phyloP scores from a whole-genome alignment of 2,113 vertebrate genomes.

The Eira barbara region DNA sequence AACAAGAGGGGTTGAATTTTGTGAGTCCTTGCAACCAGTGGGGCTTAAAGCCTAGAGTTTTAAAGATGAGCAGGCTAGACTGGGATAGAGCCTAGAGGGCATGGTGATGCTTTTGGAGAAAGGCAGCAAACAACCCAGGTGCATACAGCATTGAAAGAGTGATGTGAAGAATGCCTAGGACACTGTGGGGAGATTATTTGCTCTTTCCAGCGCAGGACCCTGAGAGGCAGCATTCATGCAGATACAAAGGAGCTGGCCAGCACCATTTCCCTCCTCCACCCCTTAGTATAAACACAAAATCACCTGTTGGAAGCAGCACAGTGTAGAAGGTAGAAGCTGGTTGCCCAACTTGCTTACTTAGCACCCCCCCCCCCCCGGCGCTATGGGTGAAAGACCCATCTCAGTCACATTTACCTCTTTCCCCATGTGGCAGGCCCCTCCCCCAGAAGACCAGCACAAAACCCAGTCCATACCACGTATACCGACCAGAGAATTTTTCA shows the following conservation, averaged over 20 bases:
- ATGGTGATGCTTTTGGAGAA: not conserved
- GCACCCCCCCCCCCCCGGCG: rapidly evolving
- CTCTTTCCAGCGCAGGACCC: not conserved
- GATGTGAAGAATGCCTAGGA: not conserved
- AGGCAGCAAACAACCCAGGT: not conserved
- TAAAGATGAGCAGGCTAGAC: not conserved
- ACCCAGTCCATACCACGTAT: not conserved
- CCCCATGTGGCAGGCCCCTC: not conserved
- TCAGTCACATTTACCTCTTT: not conserved
- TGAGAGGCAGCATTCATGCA: not conserved
- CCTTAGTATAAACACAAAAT: not conserved
- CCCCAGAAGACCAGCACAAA: not conserved
- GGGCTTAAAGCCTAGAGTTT: not conserved
- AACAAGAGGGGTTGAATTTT: not conserved
- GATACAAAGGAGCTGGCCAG: not conserved
- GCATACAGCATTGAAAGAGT: not conserved
- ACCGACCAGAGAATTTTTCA: not conserved
- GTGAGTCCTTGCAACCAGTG: not conserved
- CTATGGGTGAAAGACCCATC: not conserved
- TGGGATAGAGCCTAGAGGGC: not conserved
- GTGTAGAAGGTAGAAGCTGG: not conserved
- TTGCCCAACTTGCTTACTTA: not conserved
- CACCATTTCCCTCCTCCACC: not conserved
- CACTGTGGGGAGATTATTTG: not conserved
- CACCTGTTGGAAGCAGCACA: not conserved